Evolutionary conservation across 2,888 invertebrate species (phyloP), one percentile per base, ranked within the genome.

Genomic region (Megamerina dolium): DNA sequence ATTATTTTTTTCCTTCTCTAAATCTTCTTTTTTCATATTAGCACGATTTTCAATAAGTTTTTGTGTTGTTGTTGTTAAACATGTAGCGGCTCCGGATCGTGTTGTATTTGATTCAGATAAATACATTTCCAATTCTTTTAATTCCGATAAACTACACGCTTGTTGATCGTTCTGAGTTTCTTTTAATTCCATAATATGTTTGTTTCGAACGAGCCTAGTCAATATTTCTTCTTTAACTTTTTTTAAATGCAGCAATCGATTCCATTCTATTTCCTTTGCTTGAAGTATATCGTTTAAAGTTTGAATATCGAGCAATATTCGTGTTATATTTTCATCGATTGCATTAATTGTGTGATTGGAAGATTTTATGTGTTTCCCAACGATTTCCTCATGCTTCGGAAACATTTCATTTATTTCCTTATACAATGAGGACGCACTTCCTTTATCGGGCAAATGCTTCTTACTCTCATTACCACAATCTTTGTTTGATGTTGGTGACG

Each of bases 401-500:
- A 57, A 59, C 21, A 59, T 40, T 21, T 60, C 63, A 43, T 58
- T 63, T n/a, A 62, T 52, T 14, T 57, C 57, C 33, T 58, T 56
- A 41, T 64, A 64, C 20, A 67, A 58, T 20, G 48, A 54, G 17
- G 62, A 58, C 41, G 58, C 55, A 40, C 45, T 56, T 26, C 37
- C 16, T 36, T 45, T 45, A 17, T 43, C 34, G 3, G 27, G 20
- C 21, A 34, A 21, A 16, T 33, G 27, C 29, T 20, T 38, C 33
- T 43, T 43, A 5, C 21, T 37, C 21, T 34, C 33, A 21, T 33
- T 26, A 29, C 26, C 62, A 97, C 77, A 66, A 99, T 91, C 73
- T 97, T 97, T 76, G 96, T 96, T 78, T 96, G 97, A 67, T 94
- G 83, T 1, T 94, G 92, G 74, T 96, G 99, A 54, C 14, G 19